Conservation (phyloP, 2,888 invertebrate species). For the Eupithecia inturbata region DNA sequence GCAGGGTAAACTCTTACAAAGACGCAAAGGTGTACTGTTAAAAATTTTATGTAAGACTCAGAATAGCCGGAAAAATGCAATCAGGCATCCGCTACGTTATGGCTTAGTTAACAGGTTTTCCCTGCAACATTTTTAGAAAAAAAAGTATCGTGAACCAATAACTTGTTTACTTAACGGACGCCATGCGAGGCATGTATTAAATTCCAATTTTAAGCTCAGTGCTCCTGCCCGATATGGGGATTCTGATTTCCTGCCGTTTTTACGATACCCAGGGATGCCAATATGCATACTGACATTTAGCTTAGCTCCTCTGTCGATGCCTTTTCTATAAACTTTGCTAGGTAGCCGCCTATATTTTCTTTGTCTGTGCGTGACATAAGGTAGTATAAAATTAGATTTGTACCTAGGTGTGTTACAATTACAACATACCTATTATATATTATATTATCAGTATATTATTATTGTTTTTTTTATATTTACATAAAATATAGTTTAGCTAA, state of each 20-base stretch:
- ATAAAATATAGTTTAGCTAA: too few relatives aligned
- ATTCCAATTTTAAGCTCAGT: slow-evolving; percentile 75
- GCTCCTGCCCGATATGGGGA: slow-evolving; percentile 70
- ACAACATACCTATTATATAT: too few relatives aligned
- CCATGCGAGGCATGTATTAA: slow-evolving; percentile 54
- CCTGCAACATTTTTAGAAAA: slow-evolving; percentile 13
- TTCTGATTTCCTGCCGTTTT: slow-evolving; percentile 65
- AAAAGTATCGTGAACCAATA: slow-evolving; percentile 36
- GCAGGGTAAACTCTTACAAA: too few relatives aligned
- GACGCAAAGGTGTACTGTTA: neutral
- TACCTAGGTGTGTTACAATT: too few relatives aligned
- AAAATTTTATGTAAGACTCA: too few relatives aligned
- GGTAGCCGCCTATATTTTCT: neutral
- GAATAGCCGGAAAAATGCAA: slow-evolving; percentile 1
- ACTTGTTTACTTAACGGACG: slow-evolving; percentile 42
- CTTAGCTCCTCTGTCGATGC: neutral
- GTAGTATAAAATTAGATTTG: too few relatives aligned
- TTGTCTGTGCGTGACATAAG: neutral
- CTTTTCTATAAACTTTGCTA: neutral
- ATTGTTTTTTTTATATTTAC: too few relatives aligned
- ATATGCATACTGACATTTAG: neutral
- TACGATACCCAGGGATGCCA: slow-evolving; percentile 51
- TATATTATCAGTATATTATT: too few relatives aligned
- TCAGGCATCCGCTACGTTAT: neutral
- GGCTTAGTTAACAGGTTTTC: neutral